Evolutionary conservation across 2,797 vertebrate species (phyloP).

Genomic region (Sebastes variabilis): DNA sequence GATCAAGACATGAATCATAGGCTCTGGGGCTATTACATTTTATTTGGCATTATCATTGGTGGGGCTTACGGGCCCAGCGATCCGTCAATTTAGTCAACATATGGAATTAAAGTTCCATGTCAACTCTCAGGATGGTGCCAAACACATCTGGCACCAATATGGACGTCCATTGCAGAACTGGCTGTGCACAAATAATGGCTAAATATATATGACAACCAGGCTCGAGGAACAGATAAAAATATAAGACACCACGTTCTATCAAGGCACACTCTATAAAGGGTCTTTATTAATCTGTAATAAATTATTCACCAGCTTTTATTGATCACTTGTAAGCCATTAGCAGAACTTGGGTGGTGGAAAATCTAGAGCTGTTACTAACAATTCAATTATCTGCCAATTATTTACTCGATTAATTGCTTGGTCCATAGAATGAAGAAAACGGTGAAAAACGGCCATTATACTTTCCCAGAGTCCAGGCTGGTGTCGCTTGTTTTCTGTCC

Average conservation of each 20-base stretch:
- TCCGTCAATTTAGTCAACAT: constrained; percentile 53
- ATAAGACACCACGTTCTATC: not conserved
- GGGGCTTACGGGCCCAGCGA: constrained; percentile 49
- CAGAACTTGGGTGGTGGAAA: not conserved
- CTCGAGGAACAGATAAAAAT: not conserved
- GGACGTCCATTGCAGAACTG: constrained; percentile 25
- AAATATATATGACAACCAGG: constrained; percentile 31
- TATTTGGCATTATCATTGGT: constrained; percentile 71
- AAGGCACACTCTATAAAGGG: not conserved
- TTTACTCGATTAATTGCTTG: not conserved
- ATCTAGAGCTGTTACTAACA: not conserved
- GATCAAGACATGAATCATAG: constrained; percentile 74
- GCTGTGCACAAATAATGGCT: constrained; percentile 19
- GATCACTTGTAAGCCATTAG: not conserved
- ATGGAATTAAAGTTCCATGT: constrained; percentile 42
- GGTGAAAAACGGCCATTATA: not conserved
- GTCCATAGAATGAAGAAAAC: not conserved
- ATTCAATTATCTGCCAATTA: not conserved
- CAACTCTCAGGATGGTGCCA: constrained; percentile 18
- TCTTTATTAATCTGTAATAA: not conserved
- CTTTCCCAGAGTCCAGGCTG: not conserved
- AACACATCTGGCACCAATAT: constrained; percentile 19
- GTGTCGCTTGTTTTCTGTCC: not conserved
- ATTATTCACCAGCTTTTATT: not conserved
- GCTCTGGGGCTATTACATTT: constrained; percentile 67